These are phyloP conservation scores for Drosophila pectinifera DNA, from an alignment of 1,140 invertebrate species.

Conservation along the genomic window DNA sequence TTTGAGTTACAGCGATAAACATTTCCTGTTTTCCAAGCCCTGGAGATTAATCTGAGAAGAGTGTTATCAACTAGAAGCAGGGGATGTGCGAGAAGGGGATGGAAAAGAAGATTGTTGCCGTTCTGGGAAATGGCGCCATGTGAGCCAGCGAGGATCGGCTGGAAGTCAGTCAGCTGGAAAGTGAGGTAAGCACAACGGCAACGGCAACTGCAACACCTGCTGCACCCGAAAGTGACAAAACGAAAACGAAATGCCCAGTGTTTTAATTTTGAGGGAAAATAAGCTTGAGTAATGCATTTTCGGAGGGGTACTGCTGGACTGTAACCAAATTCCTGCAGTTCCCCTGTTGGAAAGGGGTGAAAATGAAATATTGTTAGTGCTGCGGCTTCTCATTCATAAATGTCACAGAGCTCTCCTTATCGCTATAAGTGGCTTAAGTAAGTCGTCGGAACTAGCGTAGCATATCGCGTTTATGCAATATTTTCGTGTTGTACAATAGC, in stretches of 20 bases:
- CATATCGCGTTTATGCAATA: constrained; percentile 64
- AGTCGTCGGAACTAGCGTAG: constrained; percentile 33
- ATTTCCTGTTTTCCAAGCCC: constrained; percentile 21
- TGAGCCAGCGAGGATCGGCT: constrained; percentile 34
- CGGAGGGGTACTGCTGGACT: not conserved
- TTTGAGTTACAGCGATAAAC: not conserved
- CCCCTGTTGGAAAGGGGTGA: not conserved
- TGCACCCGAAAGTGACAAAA: constrained; percentile 59
- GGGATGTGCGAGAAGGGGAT: not conserved
- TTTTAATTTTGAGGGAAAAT: not conserved
- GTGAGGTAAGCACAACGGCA: constrained; percentile 40
- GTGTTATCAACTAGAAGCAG: constrained; percentile 15
- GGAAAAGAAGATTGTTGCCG: not conserved
- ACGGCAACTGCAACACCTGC: constrained; percentile 56
- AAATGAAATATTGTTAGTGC: constrained; percentile 1
- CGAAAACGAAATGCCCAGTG: constrained; percentile 49
- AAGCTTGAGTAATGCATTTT: constrained; percentile 6
- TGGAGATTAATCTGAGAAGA: constrained; percentile 1
- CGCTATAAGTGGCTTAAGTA: constrained; percentile 12
- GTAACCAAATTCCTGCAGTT: constrained; percentile 6
- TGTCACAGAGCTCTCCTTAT: constrained; percentile 37
- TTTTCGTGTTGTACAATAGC: constrained; percentile 48
- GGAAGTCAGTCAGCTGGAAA: constrained; percentile 67
- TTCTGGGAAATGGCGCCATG: constrained; percentile 25
- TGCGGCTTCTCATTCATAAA: constrained; percentile 22